Percentiles rank a stretch among this genome's conserved stretches.
These are phyloP conservation scores for Amphiura filiformis DNA, from an alignment of 35 echinoderm and acorn worm species.

Conservation along the genomic window DNA sequence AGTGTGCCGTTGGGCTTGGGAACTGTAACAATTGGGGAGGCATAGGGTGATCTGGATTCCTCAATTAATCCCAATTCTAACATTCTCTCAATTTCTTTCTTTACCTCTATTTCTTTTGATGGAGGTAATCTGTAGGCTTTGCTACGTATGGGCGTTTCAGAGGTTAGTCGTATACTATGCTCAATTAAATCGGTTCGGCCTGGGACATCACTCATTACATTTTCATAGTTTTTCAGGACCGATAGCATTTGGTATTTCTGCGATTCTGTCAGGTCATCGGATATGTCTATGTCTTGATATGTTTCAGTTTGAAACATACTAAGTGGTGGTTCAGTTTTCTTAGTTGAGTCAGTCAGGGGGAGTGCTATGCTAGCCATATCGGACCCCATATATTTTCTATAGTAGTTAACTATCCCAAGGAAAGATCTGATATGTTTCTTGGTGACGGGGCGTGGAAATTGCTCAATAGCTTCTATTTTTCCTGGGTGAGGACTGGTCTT, in stretches of 20 bases:
- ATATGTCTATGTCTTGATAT: too few relatives aligned
- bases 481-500: constrained; percentile 15
- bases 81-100: constrained; percentile 19
- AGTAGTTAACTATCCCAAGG: neutral
- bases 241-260: too few relatives aligned
- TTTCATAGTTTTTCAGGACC: too few relatives aligned
- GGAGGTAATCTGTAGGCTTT: neutral
- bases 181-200: too few relatives aligned
- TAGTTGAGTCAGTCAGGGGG: too few relatives aligned
- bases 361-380: too few relatives aligned
- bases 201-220: too few relatives aligned
- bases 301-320: too few relatives aligned
- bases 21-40: constrained; percentile 50
- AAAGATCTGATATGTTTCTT: constrained; percentile 1
- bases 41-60: constrained; percentile 33
- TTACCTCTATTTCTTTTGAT: neutral
- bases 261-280: too few relatives aligned
- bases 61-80: constrained; percentile 40
- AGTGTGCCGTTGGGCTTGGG: constrained; percentile 21
- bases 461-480: constrained; percentile 11
- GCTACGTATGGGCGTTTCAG: neutral
- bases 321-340: too few relatives aligned
- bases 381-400: constrained; percentile 1
- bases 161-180: neutral
- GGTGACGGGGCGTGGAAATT: neutral